phyloP scores from a whole-genome alignment of 2,888 invertebrate species.

The Brachynemurus nebulosus region DNA sequence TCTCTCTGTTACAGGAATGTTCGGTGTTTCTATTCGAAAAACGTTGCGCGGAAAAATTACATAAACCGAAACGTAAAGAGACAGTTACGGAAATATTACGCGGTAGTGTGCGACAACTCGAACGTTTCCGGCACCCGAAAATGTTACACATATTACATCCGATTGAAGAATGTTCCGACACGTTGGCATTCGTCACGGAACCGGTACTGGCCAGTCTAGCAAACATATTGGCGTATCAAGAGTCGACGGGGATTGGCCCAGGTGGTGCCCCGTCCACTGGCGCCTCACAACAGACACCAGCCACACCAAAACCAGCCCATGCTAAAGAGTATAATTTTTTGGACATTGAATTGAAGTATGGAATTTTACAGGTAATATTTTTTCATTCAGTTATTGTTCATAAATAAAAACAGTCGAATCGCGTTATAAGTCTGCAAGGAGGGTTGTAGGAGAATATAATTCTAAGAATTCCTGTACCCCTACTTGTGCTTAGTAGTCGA shows the following conservation, averaged over 20 bases:
- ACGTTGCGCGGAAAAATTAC: slow-evolving; percentile 78
- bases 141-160: slow-evolving; percentile 53
- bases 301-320: slow-evolving; percentile 42
- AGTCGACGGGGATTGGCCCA: slow-evolving; percentile 27
- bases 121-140: slow-evolving; percentile 75
- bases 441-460: no score
- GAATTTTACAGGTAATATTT: slow-evolving; percentile 71
- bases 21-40: slow-evolving; percentile 92
- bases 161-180: slow-evolving; percentile 72
- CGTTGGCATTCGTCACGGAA: slow-evolving; percentile 89
- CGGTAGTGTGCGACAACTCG: slow-evolving; percentile 63
- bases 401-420: no score
- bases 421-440: no score
- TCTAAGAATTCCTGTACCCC: no score
- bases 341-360: slow-evolving; percentile 88
- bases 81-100: slow-evolving; percentile 80
- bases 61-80: slow-evolving; percentile 84
- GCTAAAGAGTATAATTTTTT: slow-evolving; percentile 75
- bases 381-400: no score
- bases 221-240: slow-evolving; percentile 70
- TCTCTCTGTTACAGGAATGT: slow-evolving; percentile 55
- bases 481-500: no score
- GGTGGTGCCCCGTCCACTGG: slow-evolving; percentile 31
- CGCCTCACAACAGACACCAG: slow-evolving; percentile 30
- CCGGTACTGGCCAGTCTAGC: slow-evolving; percentile 79